Evolutionary conservation across 2,113 vertebrate species (phyloP), one percentile per base, ranked within the genome.

Genomic region (Ochotona curzoniae): DNA sequence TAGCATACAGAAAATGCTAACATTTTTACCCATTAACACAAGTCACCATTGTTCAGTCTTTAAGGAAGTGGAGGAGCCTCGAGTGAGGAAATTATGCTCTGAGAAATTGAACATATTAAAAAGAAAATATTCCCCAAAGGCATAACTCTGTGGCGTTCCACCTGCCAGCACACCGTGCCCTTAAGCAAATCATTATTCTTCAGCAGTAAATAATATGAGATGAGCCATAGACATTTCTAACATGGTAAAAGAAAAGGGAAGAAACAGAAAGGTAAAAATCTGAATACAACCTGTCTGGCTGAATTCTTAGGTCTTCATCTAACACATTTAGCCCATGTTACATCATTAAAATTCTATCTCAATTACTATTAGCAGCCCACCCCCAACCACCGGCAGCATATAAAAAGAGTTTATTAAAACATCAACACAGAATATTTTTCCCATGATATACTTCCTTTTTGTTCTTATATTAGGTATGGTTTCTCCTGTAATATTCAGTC

Each of bases 61-160:
- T 85, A 85, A 85, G 69, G 30, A 95, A 96, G 20, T 83, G 23
- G 28, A n/a, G 90, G 60, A 44, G 35, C 25, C 61, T 93, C 93
- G 61, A 89, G 64, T 83, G 57, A 83, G 66, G 57, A 79, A 57
- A 87, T 60, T 84, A 69, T 54, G 32, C 80, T 92, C 47, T 90
- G 25, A 71, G 35, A 82, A 95, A 91, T 60, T 13, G 12, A 89
- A 35, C 11, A 82, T 78, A 85, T 89, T 91, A 82, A 93, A 91
- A 94, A 79, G 60, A 95, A 95, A 95, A 91, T 63, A 78, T 78
- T 93, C 64, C 83, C 78, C 5, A 66, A 87, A 78, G 76, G 67
- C 49, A 81, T 81, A 96, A 67, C 26, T 84, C 25, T 61, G 38
- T 44, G 21, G 8, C 64, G 18, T 87, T 80, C 80, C 69, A 71